Evolutionary conservation across 2,888 invertebrate species (phyloP), one percentile per base, ranked within the genome.

Genomic region (Lepetodrilus schrolli): DNA sequence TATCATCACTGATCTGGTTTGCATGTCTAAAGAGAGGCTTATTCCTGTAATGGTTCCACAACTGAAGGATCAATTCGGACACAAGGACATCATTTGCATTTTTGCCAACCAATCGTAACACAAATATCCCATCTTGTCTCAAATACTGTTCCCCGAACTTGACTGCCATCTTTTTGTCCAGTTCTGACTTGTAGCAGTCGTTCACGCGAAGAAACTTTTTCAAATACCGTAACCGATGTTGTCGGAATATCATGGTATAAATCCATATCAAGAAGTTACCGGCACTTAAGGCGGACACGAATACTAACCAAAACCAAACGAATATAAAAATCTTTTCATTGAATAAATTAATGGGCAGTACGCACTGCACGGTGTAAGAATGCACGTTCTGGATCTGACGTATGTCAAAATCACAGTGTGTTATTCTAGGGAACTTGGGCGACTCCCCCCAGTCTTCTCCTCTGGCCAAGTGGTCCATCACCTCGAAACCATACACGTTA

Each of bases 301-400:
- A 87, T 30, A 92, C 87, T 71, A 92, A 87, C 92, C 92, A 92
- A 86, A 91, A 92, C 92, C 92, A 92, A 58, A 92, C 86, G 86
- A 92, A 92, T 78, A 90, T 90, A 80, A 90, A 90, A 73, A 90
- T 90, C 82, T 90, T 90, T 79, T 87, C 86, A 82, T 87, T 87
- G 76, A 87, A 87, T 23, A 87, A 81, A 77, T 87, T 87, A 43
- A 87, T 90, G 38, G 90, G 90, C 74, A 90, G 83, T 7, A 90
- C 90, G 80, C 90, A 90, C 78, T 90, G 90, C 23, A 90, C 89
- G 37, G 90, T 90, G 78, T 91, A 91, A 34, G 90, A 84, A 80
- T 92, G 92, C 34, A 90, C 89, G 80, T 91, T 91, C 23, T 90
- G 90, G 65, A 92, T 86, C 77, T 91, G 91, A 20, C 91, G 91